Percentiles rank a stretch among this genome's conserved stretches.
phyloP scores from a whole-genome alignment of 2,797 vertebrate genomes.

The Eidolon dupreanum region DNA sequence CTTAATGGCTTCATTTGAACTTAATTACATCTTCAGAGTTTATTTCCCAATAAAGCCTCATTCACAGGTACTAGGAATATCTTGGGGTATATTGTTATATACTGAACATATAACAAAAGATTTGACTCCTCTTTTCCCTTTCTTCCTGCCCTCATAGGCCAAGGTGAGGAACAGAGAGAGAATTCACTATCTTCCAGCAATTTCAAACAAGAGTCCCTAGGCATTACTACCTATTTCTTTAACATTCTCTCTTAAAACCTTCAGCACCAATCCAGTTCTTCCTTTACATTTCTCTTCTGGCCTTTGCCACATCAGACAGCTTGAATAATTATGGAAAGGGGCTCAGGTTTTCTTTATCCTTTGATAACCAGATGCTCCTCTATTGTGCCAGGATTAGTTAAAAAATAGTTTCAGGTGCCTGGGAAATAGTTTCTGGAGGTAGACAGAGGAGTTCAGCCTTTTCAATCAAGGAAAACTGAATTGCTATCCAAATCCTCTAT shows the following conservation, averaged over 20 bases:
- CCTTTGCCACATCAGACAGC: neutral
- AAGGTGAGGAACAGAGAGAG: neutral
- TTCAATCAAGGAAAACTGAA: neutral
- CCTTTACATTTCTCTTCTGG: neutral
- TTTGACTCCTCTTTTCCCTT: neutral
- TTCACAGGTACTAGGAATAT: neutral
- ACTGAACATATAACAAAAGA: neutral
- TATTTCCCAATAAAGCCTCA: neutral
- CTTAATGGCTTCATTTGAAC: neutral
- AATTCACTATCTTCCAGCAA: neutral
- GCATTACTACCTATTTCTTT: neutral
- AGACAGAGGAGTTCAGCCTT: neutral
- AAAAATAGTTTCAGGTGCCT: neutral
- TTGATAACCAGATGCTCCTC: neutral
- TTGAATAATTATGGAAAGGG: neutral
- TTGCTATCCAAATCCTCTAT: neutral
- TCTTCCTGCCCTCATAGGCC: neutral
- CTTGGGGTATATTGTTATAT: too few species aligned
- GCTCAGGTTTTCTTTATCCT: neutral
- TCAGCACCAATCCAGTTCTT: neutral
- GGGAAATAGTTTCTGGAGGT: neutral
- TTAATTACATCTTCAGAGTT: neutral
- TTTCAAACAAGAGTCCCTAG: neutral
- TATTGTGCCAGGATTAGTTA: neutral
- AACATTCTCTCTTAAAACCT: neutral